phyloP scores from a whole-genome alignment of 2,113 vertebrate species.

The Cisticola juncidis region DNA sequence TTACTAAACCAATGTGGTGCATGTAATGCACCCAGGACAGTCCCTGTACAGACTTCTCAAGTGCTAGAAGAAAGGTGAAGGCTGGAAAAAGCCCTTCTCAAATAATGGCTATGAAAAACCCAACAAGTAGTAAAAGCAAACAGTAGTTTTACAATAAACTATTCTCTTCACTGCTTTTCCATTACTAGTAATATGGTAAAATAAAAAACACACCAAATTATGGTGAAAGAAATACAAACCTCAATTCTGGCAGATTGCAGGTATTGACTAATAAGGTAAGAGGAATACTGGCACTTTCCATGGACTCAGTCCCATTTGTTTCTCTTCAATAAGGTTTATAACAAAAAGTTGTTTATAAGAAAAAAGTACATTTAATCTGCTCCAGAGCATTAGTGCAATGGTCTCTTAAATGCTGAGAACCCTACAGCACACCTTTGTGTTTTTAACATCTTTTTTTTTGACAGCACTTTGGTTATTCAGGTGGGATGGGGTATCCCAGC shows the following conservation, averaged over 20 bases:
- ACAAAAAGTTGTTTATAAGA: background rate
- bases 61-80: accelerated
- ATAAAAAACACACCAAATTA: background rate
- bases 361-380: background rate
- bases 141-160: background rate
- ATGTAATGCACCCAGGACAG: accelerated
- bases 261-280: background rate
- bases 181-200: background rate
- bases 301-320: background rate
- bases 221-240: background rate
- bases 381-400: background rate
- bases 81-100: background rate
- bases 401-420: background rate
- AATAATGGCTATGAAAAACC: background rate
- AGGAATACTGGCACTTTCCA: background rate
- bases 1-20: background rate
- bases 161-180: background rate
- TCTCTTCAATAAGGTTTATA: background rate
- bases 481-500: background rate
- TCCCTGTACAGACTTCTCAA: accelerated
- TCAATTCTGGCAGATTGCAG: background rate
- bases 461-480: background rate
- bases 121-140: background rate
- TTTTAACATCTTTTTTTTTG: background rate
- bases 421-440: background rate